phyloP scores from a whole-genome alignment of 2,113 vertebrate genomes.

The Notothenia rossii region DNA sequence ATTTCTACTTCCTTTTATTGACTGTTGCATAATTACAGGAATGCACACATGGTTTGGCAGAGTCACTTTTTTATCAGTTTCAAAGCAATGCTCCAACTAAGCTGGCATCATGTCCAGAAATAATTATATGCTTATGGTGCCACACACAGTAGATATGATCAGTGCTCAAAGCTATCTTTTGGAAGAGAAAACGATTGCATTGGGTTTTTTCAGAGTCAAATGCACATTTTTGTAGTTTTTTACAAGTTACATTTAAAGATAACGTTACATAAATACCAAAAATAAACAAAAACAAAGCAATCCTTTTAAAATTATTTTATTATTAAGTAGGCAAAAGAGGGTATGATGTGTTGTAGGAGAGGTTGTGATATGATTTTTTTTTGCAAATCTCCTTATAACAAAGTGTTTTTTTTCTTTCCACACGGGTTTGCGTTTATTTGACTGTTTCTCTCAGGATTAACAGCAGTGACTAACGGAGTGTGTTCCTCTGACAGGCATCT shows the following conservation, averaged over 20 bases:
- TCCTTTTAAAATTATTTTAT: no score
- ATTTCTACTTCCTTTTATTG: neutral
- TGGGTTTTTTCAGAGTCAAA: no score
- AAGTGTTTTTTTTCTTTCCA: neutral
- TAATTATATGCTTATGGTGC: constrained; percentile 5
- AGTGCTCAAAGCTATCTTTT: no score
- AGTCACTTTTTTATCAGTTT: neutral
- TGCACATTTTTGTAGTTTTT: no score
- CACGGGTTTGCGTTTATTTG: neutral
- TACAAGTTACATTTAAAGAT: no score
- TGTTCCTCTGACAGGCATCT: constrained; percentile 88
- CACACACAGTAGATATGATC: neutral
- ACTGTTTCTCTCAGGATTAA: constrained; percentile 12
- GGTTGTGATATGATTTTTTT: no score
- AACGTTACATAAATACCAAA: no score
- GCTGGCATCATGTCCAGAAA: constrained; percentile 1
- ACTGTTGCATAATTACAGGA: constrained; percentile 15
- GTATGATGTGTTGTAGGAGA: no score
- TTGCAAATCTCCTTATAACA: neutral
- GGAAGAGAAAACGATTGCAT: no score
- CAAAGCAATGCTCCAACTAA: neutral
- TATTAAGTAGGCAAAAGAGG: no score
- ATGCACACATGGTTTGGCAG: neutral
- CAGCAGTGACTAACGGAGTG: neutral
- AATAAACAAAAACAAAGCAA: no score